A percentile compares a stretch with the other conserved stretches of the same genome.
Evolutionary conservation across 2,113 vertebrate genomes (phyloP).

Genomic region (Phodopus roborovskii): DNA sequence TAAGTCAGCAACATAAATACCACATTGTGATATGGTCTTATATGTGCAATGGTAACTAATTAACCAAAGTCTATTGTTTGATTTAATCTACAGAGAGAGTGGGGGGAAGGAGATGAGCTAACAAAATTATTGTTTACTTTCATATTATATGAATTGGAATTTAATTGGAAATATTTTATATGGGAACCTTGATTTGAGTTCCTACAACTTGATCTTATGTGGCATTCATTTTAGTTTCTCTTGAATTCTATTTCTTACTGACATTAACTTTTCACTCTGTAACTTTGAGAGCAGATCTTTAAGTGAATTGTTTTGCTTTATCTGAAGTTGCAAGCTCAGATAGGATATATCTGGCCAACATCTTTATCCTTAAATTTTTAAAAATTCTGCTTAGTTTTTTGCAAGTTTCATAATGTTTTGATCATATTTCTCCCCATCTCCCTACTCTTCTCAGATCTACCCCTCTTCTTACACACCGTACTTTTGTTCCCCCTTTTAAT

Average conservation of each 20-base stretch:
- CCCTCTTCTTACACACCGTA: neutral
- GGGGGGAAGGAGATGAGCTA: neutral
- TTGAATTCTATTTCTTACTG: neutral
- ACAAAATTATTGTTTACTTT: slow-evolving; percentile 33
- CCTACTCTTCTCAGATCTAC: neutral
- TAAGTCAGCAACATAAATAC: neutral
- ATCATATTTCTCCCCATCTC: neutral
- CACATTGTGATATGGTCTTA: neutral
- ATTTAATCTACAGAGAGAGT: neutral
- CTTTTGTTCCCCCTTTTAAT: neutral
- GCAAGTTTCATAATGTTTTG: neutral
- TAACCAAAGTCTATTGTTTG: neutral
- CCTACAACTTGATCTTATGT: slow-evolving; percentile 2
- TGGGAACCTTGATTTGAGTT: neutral
- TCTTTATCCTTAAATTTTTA: neutral
- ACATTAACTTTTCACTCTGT: neutral
- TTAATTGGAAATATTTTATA: slow-evolving; percentile 3
- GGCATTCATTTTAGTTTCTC: neutral
- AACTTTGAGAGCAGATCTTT: neutral
- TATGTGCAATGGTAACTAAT: neutral
- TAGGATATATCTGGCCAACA: neutral
- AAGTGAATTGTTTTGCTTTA: neutral
- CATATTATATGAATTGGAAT: slow-evolving; percentile 11
- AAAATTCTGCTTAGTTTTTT: neutral
- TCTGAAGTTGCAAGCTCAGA: neutral